phyloP scores from a whole-genome alignment of 2,797 vertebrate genomes.

The Anniella stebbinsi region DNA sequence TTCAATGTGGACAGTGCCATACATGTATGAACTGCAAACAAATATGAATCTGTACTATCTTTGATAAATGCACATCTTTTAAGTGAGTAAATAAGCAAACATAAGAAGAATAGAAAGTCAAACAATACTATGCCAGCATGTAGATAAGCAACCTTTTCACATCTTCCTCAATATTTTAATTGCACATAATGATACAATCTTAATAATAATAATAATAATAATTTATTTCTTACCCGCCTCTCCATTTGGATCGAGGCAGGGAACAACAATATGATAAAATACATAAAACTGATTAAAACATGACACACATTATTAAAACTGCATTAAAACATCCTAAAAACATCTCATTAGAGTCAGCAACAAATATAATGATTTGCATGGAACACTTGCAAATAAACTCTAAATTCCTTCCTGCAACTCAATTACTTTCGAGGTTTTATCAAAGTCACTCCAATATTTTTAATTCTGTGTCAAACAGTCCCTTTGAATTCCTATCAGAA shows the following conservation, averaged over 20 bases:
- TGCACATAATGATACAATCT: background rate
- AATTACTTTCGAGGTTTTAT: conserved; percentile 5
- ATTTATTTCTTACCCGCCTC: no score
- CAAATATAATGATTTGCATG: background rate
- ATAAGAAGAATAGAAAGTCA: background rate
- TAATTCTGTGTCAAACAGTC: background rate
- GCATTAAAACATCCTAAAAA: no score
- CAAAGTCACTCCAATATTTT: background rate
- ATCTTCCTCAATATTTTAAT: background rate
- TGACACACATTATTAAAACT: no score
- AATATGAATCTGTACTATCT: background rate
- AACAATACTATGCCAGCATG: background rate
- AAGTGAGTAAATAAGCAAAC: background rate
- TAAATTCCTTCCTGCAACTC: background rate
- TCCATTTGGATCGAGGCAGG: no score
- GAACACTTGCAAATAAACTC: background rate
- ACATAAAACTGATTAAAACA: no score
- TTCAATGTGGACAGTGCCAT: background rate
- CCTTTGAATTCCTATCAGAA: background rate
- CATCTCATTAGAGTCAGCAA: background rate
- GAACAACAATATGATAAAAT: no score
- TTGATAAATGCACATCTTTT: background rate
- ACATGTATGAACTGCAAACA: background rate
- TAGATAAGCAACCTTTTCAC: background rate
- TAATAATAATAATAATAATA: no score